Base-by-base conservation (phyloP, 2,888 invertebrate species). In the Heliconius erato region DNA sequence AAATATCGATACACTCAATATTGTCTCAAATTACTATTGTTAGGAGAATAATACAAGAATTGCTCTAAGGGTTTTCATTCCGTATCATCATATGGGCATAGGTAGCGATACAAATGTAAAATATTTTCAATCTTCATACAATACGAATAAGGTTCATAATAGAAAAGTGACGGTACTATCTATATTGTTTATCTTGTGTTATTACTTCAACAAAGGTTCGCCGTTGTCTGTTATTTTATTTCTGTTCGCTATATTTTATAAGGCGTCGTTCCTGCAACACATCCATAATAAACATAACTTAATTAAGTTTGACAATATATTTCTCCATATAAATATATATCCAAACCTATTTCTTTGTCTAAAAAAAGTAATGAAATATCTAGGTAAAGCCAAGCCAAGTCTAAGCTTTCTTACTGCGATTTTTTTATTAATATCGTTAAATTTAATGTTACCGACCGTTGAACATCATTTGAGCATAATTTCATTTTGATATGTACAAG, bases 21-120 rank as follows among this genome's bases (percentile, higher is more conserved):
- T 90, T 91, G 91, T 94, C 92, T 95, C 93, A 89, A 89, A 91
- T 95, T 94, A 92, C 95, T 89, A 90, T 94, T 94, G 92, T 93
- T 89, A 85, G 86, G 88, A 88, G 88, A 88, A 90, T 91, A 91
- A 91, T 90, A 87, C 88, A 88, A 89, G 89, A 90, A 90, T 89
- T 88, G 89, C 89, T 88, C 84, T 79, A 81, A 83, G 79, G 82
- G 84, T 79, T 81, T 83, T 85, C 80, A 79, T 78, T 83, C 79
- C 81, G 77, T 54, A 80, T 68, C 32, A 74, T 28, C 74, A 49
- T 68, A 79, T 65, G 49, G 44, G 28, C 19, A 28, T 77, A 71
- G 35, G 69, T 76, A 76, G n/a, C 35, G 28, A 63, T 44, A 23
- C 28, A 23, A 26, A 35, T 26, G 19, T 59, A 35, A 28, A 12